Percentiles rank a stretch among this genome's conserved stretches.
These are phyloP conservation scores for Rhegmatorhina hoffmannsi DNA, from an alignment of 2,113 vertebrate genomes.

Conservation along the genomic window DNA sequence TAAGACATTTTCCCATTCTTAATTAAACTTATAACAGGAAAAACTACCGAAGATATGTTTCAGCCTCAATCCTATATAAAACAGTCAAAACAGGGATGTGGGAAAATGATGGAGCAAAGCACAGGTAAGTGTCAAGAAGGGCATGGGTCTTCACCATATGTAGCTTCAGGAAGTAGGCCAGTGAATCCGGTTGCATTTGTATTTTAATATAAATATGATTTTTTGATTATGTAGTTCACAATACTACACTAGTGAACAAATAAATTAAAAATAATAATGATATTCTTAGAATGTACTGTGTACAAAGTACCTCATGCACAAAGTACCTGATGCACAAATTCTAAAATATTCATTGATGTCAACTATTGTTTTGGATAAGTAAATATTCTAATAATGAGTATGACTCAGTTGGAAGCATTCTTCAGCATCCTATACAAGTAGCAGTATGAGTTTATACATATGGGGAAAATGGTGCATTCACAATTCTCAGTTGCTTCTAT, in stretches of 20 bases:
- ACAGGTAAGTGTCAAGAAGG: constrained; percentile 80
- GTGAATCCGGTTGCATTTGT: constrained; percentile 56
- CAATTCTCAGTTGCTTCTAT: constrained; percentile 52
- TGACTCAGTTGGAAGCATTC: constrained; percentile 40
- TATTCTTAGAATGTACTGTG: background rate
- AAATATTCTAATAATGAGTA: constrained; percentile 31
- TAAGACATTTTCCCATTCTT: constrained; percentile 87
- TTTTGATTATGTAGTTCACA: constrained; percentile 21
- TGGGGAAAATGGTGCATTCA: background rate
- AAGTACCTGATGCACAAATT: constrained; percentile 44
- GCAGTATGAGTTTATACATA: constrained; percentile 11
- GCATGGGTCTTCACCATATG: constrained; percentile 73
- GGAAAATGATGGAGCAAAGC: constrained; percentile 83
- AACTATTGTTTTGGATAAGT: constrained; percentile 24
- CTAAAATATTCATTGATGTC: constrained; percentile 39
- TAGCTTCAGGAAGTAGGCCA: constrained; percentile 74
- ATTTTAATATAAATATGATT: constrained; percentile 8
- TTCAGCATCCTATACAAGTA: constrained; percentile 51
- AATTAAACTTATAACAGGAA: constrained; percentile 89
- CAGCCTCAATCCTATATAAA: constrained; percentile 87
- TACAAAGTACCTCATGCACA: constrained; percentile 34
- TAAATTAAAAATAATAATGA: constrained; percentile 15
- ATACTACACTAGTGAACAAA: constrained; percentile 33
- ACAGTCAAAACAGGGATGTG: constrained; percentile 88
- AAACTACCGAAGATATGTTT: constrained; percentile 89